Evolutionary conservation across 2,888 invertebrate species (phyloP).

Genomic region (Metopia argyrocephala): DNA sequence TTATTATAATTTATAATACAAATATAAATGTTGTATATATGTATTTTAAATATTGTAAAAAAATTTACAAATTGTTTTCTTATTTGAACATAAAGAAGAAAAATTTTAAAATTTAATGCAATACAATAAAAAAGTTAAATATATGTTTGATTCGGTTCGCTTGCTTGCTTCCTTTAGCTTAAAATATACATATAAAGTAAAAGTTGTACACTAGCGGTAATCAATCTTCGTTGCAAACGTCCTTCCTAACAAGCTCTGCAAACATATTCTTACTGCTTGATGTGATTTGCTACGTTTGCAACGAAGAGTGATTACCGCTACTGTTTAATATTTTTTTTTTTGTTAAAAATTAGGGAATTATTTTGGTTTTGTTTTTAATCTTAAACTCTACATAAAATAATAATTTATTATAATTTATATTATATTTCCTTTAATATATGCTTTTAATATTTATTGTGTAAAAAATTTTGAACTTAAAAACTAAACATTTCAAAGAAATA

Average conservation of each 20-base stretch:
- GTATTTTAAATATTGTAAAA: no score
- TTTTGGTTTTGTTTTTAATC: background rate
- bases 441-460: background rate
- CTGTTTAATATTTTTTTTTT: no score
- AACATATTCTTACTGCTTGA: no score
- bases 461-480: conserved; percentile 25
- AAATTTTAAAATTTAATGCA: background rate
- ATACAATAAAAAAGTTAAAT: background rate
- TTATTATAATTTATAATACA: no score
- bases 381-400: background rate
- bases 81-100: background rate
- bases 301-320: no score
- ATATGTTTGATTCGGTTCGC: background rate
- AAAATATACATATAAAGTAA: background rate
- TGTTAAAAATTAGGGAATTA: background rate
- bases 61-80: no score
- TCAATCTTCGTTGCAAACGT: no score
- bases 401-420: background rate
- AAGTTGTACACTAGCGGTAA: no score
- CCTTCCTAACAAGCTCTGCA: no score
- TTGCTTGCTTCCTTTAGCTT: conserved; percentile 27
- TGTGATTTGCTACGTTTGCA: no score
- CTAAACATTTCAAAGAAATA: conserved; percentile 23
- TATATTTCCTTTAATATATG: background rate
- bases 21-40: no score